Percentiles rank a stretch among this genome's conserved stretches.
These are phyloP conservation scores for Hylaeus volcanicus DNA, from an alignment of 1,140 invertebrate species.

Conservation along the genomic window DNA sequence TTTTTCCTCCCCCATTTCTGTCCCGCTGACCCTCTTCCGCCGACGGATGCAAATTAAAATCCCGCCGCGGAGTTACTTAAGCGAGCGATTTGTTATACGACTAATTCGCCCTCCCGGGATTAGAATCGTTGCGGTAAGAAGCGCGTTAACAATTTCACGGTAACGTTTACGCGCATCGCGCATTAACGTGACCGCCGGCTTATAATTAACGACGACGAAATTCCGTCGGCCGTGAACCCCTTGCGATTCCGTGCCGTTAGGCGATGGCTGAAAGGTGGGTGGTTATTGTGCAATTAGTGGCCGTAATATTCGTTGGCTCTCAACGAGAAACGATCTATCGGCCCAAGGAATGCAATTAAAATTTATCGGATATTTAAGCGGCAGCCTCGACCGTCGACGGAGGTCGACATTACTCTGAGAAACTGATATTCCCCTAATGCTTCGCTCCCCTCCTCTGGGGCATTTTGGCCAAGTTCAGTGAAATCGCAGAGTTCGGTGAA, in stretches of 20 bases:
- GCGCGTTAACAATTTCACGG: conserved; percentile 25
- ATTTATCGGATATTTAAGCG: conserved; percentile 32
- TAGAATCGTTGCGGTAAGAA: conserved; percentile 26
- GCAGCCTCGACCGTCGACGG: neutral
- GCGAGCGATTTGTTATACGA: conserved; percentile 18
- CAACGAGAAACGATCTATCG: conserved; percentile 28
- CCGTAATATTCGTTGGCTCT: conserved; percentile 4
- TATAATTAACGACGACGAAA: conserved; percentile 36
- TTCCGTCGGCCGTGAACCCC: neutral
- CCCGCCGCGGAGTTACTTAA: neutral
- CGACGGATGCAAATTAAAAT: conserved; percentile 2
- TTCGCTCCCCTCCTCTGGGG: neutral
- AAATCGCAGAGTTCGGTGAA: conserved; percentile 2
- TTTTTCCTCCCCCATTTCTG: neutral
- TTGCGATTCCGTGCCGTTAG: neutral
- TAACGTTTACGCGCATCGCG: neutral
- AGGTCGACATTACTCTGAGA: neutral
- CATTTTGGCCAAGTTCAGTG: neutral
- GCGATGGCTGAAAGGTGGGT: neutral
- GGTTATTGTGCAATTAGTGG: conserved; percentile 37
- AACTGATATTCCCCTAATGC: neutral
- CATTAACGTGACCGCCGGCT: conserved; percentile 5
- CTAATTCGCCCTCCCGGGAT: conserved; percentile 23
- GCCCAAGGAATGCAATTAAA: conserved; percentile 37
- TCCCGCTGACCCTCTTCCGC: neutral